These are phyloP conservation scores for Nudaria mundana DNA, from an alignment of 2,888 invertebrate genomes.

Conservation along the genomic window DNA sequence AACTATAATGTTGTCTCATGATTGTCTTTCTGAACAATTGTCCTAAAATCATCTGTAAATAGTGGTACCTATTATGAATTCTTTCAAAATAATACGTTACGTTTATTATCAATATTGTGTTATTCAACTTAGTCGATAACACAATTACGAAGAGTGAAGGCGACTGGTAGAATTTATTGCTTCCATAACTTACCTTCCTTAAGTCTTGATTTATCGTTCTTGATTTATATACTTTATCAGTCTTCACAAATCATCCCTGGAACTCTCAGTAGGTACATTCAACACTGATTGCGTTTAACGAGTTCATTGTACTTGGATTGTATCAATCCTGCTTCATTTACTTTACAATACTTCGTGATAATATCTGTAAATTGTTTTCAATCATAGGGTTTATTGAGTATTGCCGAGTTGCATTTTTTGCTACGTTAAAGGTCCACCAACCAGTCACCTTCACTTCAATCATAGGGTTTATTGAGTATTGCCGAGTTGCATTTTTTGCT, in stretches of 20 bases:
- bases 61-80: conserved; percentile 5
- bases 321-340: conserved; percentile 36
- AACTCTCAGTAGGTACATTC: conserved; percentile 18
- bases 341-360: conserved; percentile 52
- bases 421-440: too few relatives aligned
- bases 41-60: not conserved
- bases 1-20: conserved; percentile 8
- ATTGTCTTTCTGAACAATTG: not conserved
- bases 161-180: conserved; percentile 39
- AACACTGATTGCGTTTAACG: conserved; percentile 24
- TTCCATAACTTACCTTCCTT: conserved; percentile 38
- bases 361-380: too few relatives aligned
- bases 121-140: conserved; percentile 28
- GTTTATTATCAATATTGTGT: conserved; percentile 15
- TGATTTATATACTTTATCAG: conserved; percentile 36
- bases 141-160: conserved; percentile 33
- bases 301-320: conserved; percentile 49
- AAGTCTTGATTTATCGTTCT: conserved; percentile 36
- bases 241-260: conserved; percentile 30
- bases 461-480: too few relatives aligned
- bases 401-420: too few relatives aligned
- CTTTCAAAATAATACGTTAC: conserved; percentile 8
- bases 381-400: too few relatives aligned
- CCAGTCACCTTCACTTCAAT: too few relatives aligned
- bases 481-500: too few relatives aligned